phyloP scores from a whole-genome alignment of 2,797 vertebrate genomes.

The Calcarius lapponicus region DNA sequence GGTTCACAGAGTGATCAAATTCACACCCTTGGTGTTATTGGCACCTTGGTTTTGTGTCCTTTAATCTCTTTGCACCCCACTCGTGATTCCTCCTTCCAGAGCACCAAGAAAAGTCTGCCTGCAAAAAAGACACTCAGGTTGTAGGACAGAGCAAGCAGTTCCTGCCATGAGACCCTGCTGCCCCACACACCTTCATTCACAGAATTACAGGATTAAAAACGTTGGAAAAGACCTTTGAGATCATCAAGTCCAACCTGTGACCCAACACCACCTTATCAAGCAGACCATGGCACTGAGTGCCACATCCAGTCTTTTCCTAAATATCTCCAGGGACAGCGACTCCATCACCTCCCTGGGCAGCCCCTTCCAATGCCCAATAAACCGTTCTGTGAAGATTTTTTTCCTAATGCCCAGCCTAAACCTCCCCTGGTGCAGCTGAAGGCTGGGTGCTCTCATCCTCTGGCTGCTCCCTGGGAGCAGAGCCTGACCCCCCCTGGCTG shows the following conservation, averaged over 20 bases:
- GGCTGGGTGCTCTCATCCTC: neutral
- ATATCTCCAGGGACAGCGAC: neutral
- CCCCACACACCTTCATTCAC: neutral
- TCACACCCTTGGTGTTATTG: neutral
- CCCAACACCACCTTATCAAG: neutral
- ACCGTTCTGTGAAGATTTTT: accelerated
- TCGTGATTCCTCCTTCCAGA: neutral
- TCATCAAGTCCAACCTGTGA: neutral
- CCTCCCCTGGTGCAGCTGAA: neutral
- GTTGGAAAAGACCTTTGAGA: neutral
- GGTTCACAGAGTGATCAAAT: neutral
- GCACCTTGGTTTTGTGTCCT: neutral
- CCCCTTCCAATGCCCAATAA: neutral
- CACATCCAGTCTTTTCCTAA: neutral
- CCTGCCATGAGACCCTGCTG: neutral
- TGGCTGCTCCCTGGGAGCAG: neutral
- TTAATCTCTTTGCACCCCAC: neutral
- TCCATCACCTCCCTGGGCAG: neutral
- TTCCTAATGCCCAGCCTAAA: too few relatives aligned
- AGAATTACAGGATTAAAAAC: accelerated
- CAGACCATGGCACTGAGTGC: neutral
- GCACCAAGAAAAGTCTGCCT: neutral
- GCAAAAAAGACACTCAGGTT: accelerated
- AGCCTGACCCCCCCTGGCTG: neutral
- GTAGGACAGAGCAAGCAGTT: neutral